Evolutionary conservation across 2,113 vertebrate genomes (phyloP).

Genomic region (Platichthys flesus): DNA sequence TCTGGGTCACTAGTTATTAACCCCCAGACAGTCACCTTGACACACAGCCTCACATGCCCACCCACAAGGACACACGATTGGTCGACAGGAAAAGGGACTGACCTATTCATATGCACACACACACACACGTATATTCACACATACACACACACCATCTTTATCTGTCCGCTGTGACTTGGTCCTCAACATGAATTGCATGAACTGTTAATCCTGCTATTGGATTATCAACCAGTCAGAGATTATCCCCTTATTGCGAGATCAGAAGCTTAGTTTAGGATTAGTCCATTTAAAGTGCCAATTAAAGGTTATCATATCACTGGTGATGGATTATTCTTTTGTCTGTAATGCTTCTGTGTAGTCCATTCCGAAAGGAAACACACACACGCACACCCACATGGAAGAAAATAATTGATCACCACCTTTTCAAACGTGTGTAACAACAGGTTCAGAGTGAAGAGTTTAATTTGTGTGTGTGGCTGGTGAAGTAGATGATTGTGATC

Average conservation of each 20-base stretch:
- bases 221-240: slow-evolving; percentile 64
- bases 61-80: no score
- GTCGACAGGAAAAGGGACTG: background rate
- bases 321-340: slow-evolving; percentile 35
- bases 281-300: slow-evolving; percentile 48
- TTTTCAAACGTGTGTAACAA: slow-evolving; percentile 12
- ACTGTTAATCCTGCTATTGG: slow-evolving; percentile 67
- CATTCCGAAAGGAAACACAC: slow-evolving; percentile 3
- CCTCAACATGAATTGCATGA: slow-evolving; percentile 37
- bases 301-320: slow-evolving; percentile 63
- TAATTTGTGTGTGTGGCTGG: background rate
- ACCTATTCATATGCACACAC: slow-evolving; percentile 19
- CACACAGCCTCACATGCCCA: slow-evolving; percentile 12
- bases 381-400: background rate
- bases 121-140: background rate
- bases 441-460: slow-evolving; percentile 1
- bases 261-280: slow-evolving; percentile 51
- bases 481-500: slow-evolving; percentile 1
- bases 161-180: slow-evolving; percentile 41
- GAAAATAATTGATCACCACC: background rate
- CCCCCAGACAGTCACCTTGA: slow-evolving; percentile 76
- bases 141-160: slow-evolving; percentile 31
- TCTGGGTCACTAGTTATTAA: slow-evolving; percentile 77
- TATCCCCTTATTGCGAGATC: slow-evolving; percentile 61
- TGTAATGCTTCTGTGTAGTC: background rate